phyloP scores from a whole-genome alignment of 2,888 invertebrate species.

The Ormyrus nitidulus region DNA sequence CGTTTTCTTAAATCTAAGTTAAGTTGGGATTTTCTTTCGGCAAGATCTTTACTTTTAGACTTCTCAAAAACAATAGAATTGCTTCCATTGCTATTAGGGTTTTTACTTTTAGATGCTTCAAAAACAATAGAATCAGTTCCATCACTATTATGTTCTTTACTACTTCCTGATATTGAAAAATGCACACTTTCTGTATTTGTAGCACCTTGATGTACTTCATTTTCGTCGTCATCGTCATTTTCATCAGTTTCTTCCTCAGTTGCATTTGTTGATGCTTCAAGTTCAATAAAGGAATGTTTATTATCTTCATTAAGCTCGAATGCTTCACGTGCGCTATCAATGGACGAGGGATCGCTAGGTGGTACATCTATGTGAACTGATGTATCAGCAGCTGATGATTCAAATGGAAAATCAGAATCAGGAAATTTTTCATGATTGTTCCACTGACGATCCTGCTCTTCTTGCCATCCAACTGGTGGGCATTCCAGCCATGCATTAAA shows the following conservation, averaged over 20 bases:
- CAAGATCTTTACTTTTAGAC: slow-evolving; percentile 36
- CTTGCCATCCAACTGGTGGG: slow-evolving; percentile 93
- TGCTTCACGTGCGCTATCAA: slow-evolving; percentile 70
- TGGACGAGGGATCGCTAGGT: slow-evolving; percentile 66
- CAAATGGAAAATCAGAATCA: slow-evolving; percentile 64
- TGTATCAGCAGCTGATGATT: slow-evolving; percentile 61
- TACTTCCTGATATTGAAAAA: slow-evolving; percentile 22
- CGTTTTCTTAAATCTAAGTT: slow-evolving; percentile 57
- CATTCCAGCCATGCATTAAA: slow-evolving; percentile 97
- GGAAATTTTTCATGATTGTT: slow-evolving; percentile 70
- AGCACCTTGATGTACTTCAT: not conserved
- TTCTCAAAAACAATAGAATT: slow-evolving; percentile 58
- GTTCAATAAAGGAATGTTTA: slow-evolving; percentile 77
- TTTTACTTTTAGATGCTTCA: slow-evolving; percentile 41
- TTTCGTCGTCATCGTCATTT: slow-evolving; percentile 25
- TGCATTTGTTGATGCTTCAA: slow-evolving; percentile 69
- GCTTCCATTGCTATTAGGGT: slow-evolving; percentile 45
- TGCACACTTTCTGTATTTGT: slow-evolving; percentile 28
- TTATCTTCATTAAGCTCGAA: slow-evolving; percentile 59
- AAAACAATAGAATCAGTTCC: slow-evolving; percentile 58
- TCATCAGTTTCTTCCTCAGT: not conserved
- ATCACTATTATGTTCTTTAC: slow-evolving; percentile 32
- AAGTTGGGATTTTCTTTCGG: slow-evolving; percentile 54
- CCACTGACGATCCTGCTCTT: slow-evolving; percentile 84
- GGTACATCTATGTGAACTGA: slow-evolving; percentile 67